Conservation (phyloP, 2,888 invertebrate species). For the Gymnosoma rotundatum region DNA sequence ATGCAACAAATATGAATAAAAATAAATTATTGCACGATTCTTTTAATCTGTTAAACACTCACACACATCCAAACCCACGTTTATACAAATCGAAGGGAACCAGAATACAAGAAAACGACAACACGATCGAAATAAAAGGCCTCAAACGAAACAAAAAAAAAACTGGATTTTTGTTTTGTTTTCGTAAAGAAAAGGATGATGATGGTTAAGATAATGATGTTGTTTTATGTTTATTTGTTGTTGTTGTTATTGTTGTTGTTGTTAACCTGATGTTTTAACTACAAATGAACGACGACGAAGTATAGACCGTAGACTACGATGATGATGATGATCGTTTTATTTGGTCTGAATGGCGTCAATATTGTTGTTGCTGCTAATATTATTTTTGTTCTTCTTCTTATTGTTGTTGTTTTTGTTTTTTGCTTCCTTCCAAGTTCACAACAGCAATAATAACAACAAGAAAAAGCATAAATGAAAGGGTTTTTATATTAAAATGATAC, state of each 20-base stretch:
- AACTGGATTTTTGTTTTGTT: constrained; percentile 60
- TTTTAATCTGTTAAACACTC: constrained; percentile 17
- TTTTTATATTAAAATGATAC: constrained; percentile 49
- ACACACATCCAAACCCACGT: background rate
- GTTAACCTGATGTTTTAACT: constrained; percentile 23
- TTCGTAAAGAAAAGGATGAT: constrained; percentile 37
- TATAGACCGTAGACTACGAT: constrained; percentile 15
- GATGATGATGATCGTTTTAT: constrained; percentile 30
- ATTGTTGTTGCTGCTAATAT: constrained; percentile 47
- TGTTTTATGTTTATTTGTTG: constrained; percentile 7
- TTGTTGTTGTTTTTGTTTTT: constrained; percentile 24
- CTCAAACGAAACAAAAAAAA: constrained; percentile 27
- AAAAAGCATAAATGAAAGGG: constrained; percentile 21
- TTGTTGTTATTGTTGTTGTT: constrained; percentile 14
- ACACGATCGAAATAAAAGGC: constrained; percentile 35
- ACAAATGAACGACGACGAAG: constrained; percentile 31
- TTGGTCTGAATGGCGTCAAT: constrained; percentile 67
- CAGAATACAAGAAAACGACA: constrained; percentile 28
- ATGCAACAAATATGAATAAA: constrained; percentile 48
- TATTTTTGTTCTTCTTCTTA: constrained; percentile 1
- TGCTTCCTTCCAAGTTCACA: constrained; percentile 45
- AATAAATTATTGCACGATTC: constrained; percentile 59
- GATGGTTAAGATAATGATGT: constrained; percentile 50
- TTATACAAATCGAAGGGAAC: constrained; percentile 15
- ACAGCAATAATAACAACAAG: constrained; percentile 37